A percentile compares a stretch with the other conserved stretches of the same genome.
These are phyloP conservation scores for Fabriciana adippe DNA, from an alignment of 2,888 invertebrate species.

Conservation along the genomic window DNA sequence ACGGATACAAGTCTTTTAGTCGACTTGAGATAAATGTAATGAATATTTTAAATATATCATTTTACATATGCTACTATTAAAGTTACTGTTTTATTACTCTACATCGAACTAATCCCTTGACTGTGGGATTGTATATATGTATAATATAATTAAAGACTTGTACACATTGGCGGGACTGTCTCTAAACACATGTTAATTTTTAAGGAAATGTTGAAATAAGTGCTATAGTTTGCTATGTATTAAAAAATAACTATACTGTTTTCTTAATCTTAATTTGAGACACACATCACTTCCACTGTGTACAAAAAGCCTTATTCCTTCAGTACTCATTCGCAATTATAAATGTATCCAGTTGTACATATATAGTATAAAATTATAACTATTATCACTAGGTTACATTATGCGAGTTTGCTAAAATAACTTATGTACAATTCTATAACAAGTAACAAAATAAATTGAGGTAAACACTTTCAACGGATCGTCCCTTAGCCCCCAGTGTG, in stretches of 20 bases:
- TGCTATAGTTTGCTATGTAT: neutral
- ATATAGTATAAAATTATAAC: slow-evolving; percentile 29
- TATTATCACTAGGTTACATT: slow-evolving; percentile 35
- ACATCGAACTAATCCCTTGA: slow-evolving; percentile 20
- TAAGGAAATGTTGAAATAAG: neutral
- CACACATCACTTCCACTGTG: slow-evolving; percentile 12
- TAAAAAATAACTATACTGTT: neutral
- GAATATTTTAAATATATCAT: neutral
- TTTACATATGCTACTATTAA: neutral
- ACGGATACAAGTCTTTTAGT: slow-evolving; percentile 33
- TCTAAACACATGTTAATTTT: neutral
- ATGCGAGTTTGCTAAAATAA: slow-evolving; percentile 38
- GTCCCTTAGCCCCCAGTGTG: slow-evolving; percentile 19
- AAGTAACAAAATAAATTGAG: slow-evolving; percentile 38
- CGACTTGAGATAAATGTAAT: slow-evolving; percentile 26
- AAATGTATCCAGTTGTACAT: slow-evolving; percentile 18
- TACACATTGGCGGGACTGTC: slow-evolving; percentile 6
- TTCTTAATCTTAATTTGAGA: slow-evolving; percentile 1
- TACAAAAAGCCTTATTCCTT: slow-evolving; percentile 11
- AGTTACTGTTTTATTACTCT: slow-evolving; percentile 1
- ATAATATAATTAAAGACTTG: slow-evolving; percentile 13
- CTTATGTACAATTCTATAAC: slow-evolving; percentile 44
- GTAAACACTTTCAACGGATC: slow-evolving; percentile 35
- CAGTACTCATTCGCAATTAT: neutral
- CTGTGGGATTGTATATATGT: neutral